Evolutionary conservation across 2,797 vertebrate genomes (phyloP).

Genomic region (Amblyopsis hoosieri): DNA sequence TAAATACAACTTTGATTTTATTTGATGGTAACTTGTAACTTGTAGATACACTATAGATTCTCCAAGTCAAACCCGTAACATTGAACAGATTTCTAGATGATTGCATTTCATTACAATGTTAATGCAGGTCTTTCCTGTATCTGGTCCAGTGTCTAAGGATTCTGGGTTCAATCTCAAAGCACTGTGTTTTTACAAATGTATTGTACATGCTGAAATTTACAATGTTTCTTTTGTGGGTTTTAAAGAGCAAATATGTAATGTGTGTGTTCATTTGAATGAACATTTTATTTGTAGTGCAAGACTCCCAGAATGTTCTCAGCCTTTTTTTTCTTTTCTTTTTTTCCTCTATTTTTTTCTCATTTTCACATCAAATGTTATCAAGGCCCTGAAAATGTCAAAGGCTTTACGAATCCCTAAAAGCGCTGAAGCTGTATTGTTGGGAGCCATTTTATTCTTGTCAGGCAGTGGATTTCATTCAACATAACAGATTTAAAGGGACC

Average conservation of each 20-base stretch:
- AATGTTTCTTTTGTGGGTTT: conserved; percentile 9
- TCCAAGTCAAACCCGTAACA: conserved; percentile 10
- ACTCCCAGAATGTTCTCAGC: not conserved
- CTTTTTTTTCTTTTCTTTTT: not conserved
- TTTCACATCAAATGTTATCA: too few relatives aligned
- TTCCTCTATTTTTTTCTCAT: not conserved
- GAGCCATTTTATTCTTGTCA: not conserved
- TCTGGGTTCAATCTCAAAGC: conserved; percentile 18
- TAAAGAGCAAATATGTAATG: conserved; percentile 6
- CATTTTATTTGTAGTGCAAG: conserved; percentile 5
- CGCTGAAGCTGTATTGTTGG: not conserved
- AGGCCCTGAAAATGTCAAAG: too few relatives aligned
- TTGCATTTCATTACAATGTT: conserved; percentile 16
- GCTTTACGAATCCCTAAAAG: too few relatives aligned
- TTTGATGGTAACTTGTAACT: conserved; percentile 1
- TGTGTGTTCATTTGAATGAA: not conserved
- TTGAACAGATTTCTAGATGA: conserved; percentile 13
- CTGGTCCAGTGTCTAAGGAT: conserved; percentile 1
- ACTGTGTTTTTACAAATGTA: not conserved
- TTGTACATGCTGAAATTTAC: too few relatives aligned
- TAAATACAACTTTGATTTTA: too few relatives aligned
- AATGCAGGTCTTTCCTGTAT: conserved; percentile 21
- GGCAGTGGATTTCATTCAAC: not conserved
- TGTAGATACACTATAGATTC: conserved; percentile 3
- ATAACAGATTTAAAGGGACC: not conserved